Evolutionary conservation across 2,888 invertebrate genomes (phyloP).

Genomic region (Hypomecis punctinalis): DNA sequence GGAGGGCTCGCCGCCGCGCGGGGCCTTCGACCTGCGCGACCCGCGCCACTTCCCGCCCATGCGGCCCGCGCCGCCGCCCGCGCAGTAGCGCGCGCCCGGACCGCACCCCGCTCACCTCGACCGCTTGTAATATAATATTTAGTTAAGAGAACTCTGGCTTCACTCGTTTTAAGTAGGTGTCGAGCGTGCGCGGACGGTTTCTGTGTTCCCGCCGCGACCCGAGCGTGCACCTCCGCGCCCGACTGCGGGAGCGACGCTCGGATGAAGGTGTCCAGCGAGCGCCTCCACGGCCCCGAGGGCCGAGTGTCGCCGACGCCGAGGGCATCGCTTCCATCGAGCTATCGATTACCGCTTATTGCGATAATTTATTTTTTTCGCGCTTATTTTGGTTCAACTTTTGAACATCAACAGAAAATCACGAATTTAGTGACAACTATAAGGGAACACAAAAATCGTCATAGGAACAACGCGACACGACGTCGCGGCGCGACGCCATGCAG

Average conservation of each 20-base stretch:
- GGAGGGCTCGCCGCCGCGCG: slow-evolving; percentile 87
- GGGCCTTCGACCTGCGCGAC: slow-evolving; percentile 91
- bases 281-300: too few relatives aligned
- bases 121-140: slow-evolving; percentile 30
- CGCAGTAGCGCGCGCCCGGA: slow-evolving; percentile 29
- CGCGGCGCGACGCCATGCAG: too few relatives aligned
- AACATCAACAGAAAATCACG: too few relatives aligned
- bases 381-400: too few relatives aligned
- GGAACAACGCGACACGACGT: too few relatives aligned
- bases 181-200: background rate
- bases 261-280: too few relatives aligned
- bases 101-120: slow-evolving; percentile 7
- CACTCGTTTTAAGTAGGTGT: slow-evolving; percentile 4
- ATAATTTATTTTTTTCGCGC: background rate
- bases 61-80: slow-evolving; percentile 45
- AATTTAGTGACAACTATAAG: too few relatives aligned
- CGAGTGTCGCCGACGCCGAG: too few relatives aligned
- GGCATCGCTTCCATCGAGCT: too few relatives aligned
- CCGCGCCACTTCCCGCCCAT: slow-evolving; percentile 94
- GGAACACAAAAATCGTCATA: too few relatives aligned
- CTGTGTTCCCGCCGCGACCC: background rate
- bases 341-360: background rate
- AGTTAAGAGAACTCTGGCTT: slow-evolving; percentile 32
- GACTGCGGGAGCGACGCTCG: too few relatives aligned
- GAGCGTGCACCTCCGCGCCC: too few relatives aligned